Conservation (phyloP, 2,888 invertebrate species). For the Plemyria rubiginata region DNA sequence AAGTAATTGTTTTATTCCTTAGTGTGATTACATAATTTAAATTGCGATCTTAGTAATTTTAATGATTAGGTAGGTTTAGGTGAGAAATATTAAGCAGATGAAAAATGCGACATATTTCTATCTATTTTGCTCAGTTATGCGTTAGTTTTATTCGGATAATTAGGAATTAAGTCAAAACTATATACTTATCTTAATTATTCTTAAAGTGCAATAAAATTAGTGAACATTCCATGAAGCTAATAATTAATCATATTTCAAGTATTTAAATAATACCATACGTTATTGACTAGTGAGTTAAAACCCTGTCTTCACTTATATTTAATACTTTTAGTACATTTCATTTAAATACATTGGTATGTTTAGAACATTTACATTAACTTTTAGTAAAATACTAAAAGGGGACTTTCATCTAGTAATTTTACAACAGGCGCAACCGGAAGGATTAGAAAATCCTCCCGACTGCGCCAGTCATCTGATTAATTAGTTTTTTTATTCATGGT, state of each 20-base stretch:
- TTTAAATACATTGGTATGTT: neutral
- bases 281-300: conserved; percentile 31
- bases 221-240: neutral
- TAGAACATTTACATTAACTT: neutral
- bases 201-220: neutral
- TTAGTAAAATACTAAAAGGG: too few relatives aligned
- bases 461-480: neutral
- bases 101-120: too few relatives aligned
- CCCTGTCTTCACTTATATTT: conserved; percentile 13
- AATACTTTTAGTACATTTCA: neutral
- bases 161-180: neutral
- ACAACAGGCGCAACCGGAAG: neutral
- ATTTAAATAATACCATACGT: conserved; percentile 2
- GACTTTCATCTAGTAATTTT: too few relatives aligned
- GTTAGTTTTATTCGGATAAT: too few relatives aligned
- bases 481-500: too few relatives aligned
- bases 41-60: conserved; percentile 2
- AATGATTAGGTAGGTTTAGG: neutral
- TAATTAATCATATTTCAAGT: neutral
- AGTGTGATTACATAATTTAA: conserved; percentile 18
- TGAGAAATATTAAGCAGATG: too few relatives aligned
- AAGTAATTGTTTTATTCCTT: conserved; percentile 23
- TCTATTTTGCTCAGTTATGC: too few relatives aligned
- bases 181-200: neutral
- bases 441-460: neutral